Evolutionary conservation across 2,888 invertebrate species (phyloP), one percentile per base, ranked within the genome.

Genomic region (Zaprionus bogoriensis): DNA sequence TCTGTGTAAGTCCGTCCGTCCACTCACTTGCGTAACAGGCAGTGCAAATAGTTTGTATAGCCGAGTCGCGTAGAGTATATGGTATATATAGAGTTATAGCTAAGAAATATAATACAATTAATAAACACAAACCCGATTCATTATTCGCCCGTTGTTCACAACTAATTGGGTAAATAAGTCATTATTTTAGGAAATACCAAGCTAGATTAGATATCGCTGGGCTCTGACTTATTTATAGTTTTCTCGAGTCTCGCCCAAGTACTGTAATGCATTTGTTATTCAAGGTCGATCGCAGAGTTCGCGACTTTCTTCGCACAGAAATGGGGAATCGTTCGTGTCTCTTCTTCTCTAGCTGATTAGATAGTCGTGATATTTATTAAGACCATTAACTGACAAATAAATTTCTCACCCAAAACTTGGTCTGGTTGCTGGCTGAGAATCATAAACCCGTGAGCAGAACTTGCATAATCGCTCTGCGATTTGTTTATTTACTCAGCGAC

Each of bases 341-440:
- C 55, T 17, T 36, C 4, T 7, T n/a, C n/a, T n/a, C n/a, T n/a
- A n/a, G n/a, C 5, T 36, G 87, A 79, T 86, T 80, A 83, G 79
- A 86, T 80, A 77, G 63, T 65, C 70, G 61, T 74, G 74, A 77
- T 80, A 83, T 83, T 86, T 67, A 80, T 81, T 74, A 74, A 74
- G 57, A 53, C 45, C 50, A 67, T 83, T 77, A 53, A 57, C 51
- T 30, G 65, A 68, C 80, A 67, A 77, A 77, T 69, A 63, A 52
- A 69, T 64, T 57, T 70, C 36, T 45, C 69, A 63, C 64, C 53
- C 65, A 9, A 22, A n/a, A 10, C 10, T 41, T 22, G 41, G 5
- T 6, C 2, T 27, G 27, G 27, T 27, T 3, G 10, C 10, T 27
- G 27, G n/a, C n/a, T n/a, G 28, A 5, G 42, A 73, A 50, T 51